Percentiles rank a stretch among this genome's conserved stretches.
Evolutionary conservation across 2,113 vertebrate genomes (phyloP).

Genomic region (Tachuris rubrigastra): DNA sequence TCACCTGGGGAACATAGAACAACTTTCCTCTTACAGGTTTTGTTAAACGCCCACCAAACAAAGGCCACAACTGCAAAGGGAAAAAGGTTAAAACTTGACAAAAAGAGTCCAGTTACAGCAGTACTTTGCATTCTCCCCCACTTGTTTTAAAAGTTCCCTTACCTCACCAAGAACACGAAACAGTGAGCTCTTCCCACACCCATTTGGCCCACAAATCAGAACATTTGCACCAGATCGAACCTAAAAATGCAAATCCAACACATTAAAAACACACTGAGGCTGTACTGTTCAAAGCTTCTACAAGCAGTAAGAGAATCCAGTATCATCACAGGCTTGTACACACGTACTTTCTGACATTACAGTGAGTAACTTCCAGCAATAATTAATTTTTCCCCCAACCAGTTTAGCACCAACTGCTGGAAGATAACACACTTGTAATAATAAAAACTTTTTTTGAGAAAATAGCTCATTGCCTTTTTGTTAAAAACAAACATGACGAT

Average conservation of each 20-base stretch:
- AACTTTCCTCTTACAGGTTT: constrained; percentile 96
- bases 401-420: background rate
- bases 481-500: background rate
- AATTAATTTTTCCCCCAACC: background rate
- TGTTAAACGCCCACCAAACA: constrained; percentile 92
- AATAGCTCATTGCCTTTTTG: background rate
- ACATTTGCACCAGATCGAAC: constrained; percentile 94
- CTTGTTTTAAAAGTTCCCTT: background rate
- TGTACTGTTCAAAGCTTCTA: background rate
- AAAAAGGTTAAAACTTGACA: background rate
- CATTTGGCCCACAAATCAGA: constrained; percentile 97
- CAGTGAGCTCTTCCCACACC: constrained; percentile 97
- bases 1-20: constrained; percentile 98
- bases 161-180: constrained; percentile 97
- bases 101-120: background rate
- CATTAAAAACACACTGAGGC: background rate
- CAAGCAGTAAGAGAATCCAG: background rate
- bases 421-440: background rate
- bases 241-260: constrained; percentile 64
- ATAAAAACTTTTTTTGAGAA: background rate
- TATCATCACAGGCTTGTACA: background rate
- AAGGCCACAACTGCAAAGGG: constrained; percentile 87
- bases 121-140: fast-evolving
- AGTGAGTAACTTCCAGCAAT: background rate
- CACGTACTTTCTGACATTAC: background rate